Base-by-base conservation (phyloP, 2,888 invertebrate genomes). In the Apocheima hispidaria region DNA sequence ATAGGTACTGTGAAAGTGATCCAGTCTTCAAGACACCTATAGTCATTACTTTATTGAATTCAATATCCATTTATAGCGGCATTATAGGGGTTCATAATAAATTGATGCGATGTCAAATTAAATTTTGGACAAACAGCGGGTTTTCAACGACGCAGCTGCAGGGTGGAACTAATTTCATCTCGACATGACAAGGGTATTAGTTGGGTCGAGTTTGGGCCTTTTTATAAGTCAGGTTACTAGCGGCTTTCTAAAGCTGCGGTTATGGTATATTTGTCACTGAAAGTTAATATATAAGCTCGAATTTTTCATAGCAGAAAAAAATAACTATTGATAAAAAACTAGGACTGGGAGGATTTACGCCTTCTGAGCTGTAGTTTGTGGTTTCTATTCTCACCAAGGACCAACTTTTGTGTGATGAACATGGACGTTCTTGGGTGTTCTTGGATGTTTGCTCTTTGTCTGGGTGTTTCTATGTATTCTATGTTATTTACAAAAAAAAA, bases 161-260 rank as follows among this genome's bases (percentile, higher is more conserved):
- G 81, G 83, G 80, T 88, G 84, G 79, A 87, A 90, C 89, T 90
- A 90, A 90, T 91, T 91, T 91, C 88, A 90, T 87, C 87, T 85
- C 84, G 78, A 87, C 91, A 89, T 90, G 91, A 90, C 90, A 90
- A 86, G 91, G 90, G 90, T 90, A 90, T 91, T 90, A 90, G 91
- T 86, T 87, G 90, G 88, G 89, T 87, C 70, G 75, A 76, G 69
- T 72, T 79, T 77, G 71, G 82, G 81, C 85, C 87, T 90, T 90
- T 90, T 90, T 90, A 88, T 87, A 86, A 83, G 84, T 78, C 83
- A 84, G 84, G 86, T 86, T 84, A 82, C 80, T 77, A 78, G 74
- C 73, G 71, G 67, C 69, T 59, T 70, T 75, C 78, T 78, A 82
- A 84, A 82, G 79, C 81, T 80, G 73, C 71, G 73, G 65, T 61